Percentiles rank a stretch among this genome's conserved stretches.
phyloP scores from a whole-genome alignment of 1,140 invertebrate genomes.

The Nautilus pompilius region DNA sequence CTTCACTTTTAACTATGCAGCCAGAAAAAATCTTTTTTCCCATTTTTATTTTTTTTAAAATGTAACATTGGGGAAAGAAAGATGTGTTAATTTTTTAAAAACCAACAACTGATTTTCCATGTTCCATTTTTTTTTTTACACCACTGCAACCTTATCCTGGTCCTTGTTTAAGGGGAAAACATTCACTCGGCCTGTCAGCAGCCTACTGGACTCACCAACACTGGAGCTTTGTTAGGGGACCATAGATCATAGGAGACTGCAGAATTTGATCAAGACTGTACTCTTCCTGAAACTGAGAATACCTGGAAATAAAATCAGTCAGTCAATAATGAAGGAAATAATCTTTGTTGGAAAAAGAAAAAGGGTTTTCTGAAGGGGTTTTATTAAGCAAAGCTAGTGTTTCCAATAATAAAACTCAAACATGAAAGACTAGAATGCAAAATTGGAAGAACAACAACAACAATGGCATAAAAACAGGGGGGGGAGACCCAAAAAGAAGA shows the following conservation, averaged over 20 bases:
- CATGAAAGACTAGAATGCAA: too few species aligned
- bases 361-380: background rate
- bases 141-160: background rate
- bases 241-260: constrained; percentile 79
- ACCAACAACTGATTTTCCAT: background rate
- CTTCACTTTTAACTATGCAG: too few species aligned
- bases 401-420: background rate
- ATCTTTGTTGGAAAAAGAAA: background rate
- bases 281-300: constrained; percentile 88
- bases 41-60: too few species aligned
- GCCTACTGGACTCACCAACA: constrained; percentile 78
- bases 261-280: constrained; percentile 87
- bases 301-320: constrained; percentile 53
- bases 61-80: too few species aligned
- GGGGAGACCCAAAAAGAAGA: too few species aligned
- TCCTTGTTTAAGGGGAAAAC: too few species aligned
- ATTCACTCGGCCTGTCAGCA: too few species aligned
- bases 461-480: too few species aligned
- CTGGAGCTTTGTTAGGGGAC: constrained; percentile 89
- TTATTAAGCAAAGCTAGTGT: too few species aligned
- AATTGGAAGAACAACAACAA: too few species aligned
- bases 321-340: background rate
- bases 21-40: too few species aligned
- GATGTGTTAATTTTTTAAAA: background rate
- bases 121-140: background rate